Evolutionary conservation across 2,888 invertebrate species (phyloP).

Genomic region (Cheilosia grossa): DNA sequence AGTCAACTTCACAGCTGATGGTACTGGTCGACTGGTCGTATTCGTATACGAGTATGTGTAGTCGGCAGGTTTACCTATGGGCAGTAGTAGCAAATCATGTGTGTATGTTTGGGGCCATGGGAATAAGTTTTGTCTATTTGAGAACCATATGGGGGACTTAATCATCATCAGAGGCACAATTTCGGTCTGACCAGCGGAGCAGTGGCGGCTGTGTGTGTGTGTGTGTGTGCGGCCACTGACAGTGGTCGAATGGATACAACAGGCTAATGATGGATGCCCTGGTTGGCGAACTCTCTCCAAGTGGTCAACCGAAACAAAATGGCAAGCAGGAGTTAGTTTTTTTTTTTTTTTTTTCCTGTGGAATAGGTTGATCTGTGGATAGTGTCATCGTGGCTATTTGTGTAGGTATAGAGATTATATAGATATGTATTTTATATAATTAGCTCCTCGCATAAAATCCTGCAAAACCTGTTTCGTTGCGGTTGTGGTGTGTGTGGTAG

Average conservation of each 20-base stretch:
- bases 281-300: slow-evolving; percentile 17
- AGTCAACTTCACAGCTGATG: slow-evolving; percentile 22
- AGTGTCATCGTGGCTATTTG: background rate
- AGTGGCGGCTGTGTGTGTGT: background rate
- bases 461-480: too few relatives aligned
- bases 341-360: slow-evolving; percentile 2
- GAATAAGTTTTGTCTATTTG: slow-evolving; percentile 12
- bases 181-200: slow-evolving; percentile 17
- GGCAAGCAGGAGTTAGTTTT: slow-evolving; percentile 7
- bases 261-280: slow-evolving; percentile 43
- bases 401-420: too few relatives aligned
- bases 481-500: too few relatives aligned
- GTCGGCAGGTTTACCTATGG: slow-evolving; percentile 1
- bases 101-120: background rate
- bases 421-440: too few relatives aligned
- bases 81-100: background rate
- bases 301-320: slow-evolving; percentile 38
- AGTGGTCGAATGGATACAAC: slow-evolving; percentile 31
- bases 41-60: background rate
- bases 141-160: slow-evolving; percentile 6
- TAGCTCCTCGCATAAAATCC: background rate
- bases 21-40: background rate
- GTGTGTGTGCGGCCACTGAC: slow-evolving; percentile 19
- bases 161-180: slow-evolving; percentile 33
- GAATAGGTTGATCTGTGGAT: background rate